Evolutionary conservation across 92 coral and sea anemone species (phyloP).

Genomic region (Hydrozoanthus gracilis): DNA sequence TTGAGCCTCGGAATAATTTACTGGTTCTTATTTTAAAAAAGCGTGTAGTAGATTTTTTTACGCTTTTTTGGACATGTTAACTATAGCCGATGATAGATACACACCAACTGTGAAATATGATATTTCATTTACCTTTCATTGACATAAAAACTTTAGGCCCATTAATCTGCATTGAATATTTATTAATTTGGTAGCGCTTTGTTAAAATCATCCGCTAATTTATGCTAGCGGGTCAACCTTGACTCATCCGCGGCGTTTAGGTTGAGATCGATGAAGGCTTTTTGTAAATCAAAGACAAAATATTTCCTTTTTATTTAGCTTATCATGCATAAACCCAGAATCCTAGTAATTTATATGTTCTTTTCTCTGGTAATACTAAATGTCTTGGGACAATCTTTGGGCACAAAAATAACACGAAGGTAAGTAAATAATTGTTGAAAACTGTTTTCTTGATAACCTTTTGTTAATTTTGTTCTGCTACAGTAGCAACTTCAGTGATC

Average conservation of each 20-base stretch:
- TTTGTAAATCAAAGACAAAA: neutral
- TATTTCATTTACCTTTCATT: neutral
- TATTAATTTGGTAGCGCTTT: constrained; percentile 3
- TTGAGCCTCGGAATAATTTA: no score
- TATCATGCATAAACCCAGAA: neutral
- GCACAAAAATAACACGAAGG: neutral
- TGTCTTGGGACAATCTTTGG: neutral
- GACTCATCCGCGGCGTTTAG: neutral
- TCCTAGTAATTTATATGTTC: neutral
- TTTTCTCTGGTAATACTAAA: neutral
- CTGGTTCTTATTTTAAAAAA: no score
- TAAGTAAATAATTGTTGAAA: neutral
- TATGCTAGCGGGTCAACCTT: neutral
- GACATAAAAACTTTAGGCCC: constrained; percentile 12
- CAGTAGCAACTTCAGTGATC: neutral
- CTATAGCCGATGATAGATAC: neutral
- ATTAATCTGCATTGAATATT: constrained; percentile 20
- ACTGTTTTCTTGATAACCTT: neutral
- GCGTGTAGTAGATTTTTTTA: no score
- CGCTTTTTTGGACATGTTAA: no score
- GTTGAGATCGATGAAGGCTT: constrained; percentile 6
- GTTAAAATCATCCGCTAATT: constrained; percentile 11
- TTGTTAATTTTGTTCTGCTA: neutral
- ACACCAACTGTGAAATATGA: constrained; percentile 9
- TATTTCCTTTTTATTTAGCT: neutral